Percentiles rank a stretch among this genome's conserved stretches.
These are phyloP conservation scores for Tadarida brasiliensis DNA, from an alignment of 2,797 vertebrate species.

Conservation along the genomic window DNA sequence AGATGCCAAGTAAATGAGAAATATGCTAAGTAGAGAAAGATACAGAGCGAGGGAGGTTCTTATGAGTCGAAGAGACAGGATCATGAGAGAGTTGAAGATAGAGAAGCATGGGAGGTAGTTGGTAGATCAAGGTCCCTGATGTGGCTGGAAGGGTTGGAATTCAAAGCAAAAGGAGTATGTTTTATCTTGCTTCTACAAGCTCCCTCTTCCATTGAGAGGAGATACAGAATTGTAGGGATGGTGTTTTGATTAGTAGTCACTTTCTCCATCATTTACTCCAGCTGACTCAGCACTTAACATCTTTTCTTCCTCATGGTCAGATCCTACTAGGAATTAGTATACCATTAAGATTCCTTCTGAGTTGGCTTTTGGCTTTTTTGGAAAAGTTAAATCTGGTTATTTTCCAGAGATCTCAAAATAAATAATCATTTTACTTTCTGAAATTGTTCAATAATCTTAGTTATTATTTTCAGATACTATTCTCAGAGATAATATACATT, in stretches of 20 bases:
- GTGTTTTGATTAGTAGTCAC: neutral
- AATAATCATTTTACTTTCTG: neutral
- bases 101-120: neutral
- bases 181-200: neutral
- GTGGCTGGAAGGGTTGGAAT: neutral
- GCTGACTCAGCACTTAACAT: neutral
- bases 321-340: neutral
- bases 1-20: neutral
- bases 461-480: neutral
- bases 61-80: neutral
- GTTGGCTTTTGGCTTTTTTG: accelerated
- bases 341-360: neutral
- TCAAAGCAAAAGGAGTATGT: neutral
- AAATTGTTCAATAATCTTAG: neutral
- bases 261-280: neutral
- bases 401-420: conserved; percentile 41
- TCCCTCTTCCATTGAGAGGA: neutral
- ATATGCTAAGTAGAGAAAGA: neutral
- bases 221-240: neutral
- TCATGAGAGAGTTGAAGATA: neutral
- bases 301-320: neutral
- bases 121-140: neutral
- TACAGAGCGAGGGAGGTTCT: neutral
- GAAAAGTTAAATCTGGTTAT: neutral
- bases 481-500: neutral